A percentile compares a stretch with the other conserved stretches of the same genome.
Evolutionary conservation across 2,888 invertebrate species (phyloP).

Genomic region (Hydriomena furcata): DNA sequence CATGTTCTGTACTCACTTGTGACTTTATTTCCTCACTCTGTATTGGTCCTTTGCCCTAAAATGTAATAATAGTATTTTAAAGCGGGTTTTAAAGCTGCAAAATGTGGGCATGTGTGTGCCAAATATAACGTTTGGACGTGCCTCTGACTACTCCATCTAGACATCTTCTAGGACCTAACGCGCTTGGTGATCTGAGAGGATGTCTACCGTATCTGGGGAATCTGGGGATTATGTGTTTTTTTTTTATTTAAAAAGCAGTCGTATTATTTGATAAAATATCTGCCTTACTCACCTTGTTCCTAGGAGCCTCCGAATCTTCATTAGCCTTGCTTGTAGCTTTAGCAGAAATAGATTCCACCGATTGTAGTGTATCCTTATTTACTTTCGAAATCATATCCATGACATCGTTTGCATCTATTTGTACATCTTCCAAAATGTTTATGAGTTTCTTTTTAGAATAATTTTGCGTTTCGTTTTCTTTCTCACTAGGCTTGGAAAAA

Average conservation of each 20-base stretch:
- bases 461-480: conserved; percentile 39
- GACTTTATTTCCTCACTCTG: conserved; percentile 43
- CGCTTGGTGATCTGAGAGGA: no score
- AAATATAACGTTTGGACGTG: no score
- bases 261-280: no score
- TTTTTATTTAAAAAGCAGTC: no score
- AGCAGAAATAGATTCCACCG: conserved; percentile 49
- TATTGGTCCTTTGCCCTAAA: conserved; percentile 18
- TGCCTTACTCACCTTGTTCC: conserved; percentile 11
- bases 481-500: conserved; percentile 42
- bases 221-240: no score
- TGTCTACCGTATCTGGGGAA: no score
- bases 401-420: conserved; percentile 53
- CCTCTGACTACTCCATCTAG: no score
- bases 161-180: no score
- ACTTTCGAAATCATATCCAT: conserved; percentile 56
- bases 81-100: no score
- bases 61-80: neutral
- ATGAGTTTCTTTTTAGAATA: conserved; percentile 66
- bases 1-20: no score
- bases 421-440: conserved; percentile 66
- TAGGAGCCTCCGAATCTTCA: neutral
- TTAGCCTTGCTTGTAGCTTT: conserved; percentile 9
- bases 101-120: no score
- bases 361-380: conserved; percentile 49